A percentile compares a stretch with the other conserved stretches of the same genome.
phyloP scores from a whole-genome alignment of 2,113 vertebrate species.

The Hyaena hyaena region DNA sequence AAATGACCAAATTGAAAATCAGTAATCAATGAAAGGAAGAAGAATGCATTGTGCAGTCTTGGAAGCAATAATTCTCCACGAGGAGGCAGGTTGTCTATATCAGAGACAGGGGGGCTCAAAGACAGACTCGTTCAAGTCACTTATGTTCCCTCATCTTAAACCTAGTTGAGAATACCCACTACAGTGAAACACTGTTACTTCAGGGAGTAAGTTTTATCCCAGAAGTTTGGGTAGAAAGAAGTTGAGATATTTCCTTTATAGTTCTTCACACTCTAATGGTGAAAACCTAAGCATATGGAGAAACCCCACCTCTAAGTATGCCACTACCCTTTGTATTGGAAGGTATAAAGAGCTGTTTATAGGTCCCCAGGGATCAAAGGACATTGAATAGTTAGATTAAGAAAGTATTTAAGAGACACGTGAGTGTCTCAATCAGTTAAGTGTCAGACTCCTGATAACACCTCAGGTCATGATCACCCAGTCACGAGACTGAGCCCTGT shows the following conservation, averaged over 20 bases:
- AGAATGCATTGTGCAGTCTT: neutral
- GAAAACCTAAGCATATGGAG: neutral
- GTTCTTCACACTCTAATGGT: neutral
- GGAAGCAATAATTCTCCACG: neutral
- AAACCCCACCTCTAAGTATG: neutral
- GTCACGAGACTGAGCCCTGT: too few relatives aligned
- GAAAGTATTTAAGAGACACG: neutral
- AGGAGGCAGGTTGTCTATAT: neutral
- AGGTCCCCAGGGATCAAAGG: neutral
- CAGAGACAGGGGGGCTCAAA: neutral
- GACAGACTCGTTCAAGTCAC: neutral
- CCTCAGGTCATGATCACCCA: too few relatives aligned
- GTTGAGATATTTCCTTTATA: neutral
- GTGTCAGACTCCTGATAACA: too few relatives aligned
- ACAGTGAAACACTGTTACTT: neutral
- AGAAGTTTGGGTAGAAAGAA: neutral
- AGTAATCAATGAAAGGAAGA: constrained; percentile 5
- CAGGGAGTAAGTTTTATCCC: neutral
- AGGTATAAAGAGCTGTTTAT: constrained; percentile 11
- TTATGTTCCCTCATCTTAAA: neutral
- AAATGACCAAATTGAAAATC: neutral
- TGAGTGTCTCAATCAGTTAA: too few relatives aligned
- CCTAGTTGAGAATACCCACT: neutral
- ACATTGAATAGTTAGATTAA: neutral
- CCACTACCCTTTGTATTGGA: neutral